Percentiles rank a stretch among this genome's conserved stretches.
Conservation (phyloP, 2,888 invertebrate species). For the Sinohyriopsis cumingii region DNA sequence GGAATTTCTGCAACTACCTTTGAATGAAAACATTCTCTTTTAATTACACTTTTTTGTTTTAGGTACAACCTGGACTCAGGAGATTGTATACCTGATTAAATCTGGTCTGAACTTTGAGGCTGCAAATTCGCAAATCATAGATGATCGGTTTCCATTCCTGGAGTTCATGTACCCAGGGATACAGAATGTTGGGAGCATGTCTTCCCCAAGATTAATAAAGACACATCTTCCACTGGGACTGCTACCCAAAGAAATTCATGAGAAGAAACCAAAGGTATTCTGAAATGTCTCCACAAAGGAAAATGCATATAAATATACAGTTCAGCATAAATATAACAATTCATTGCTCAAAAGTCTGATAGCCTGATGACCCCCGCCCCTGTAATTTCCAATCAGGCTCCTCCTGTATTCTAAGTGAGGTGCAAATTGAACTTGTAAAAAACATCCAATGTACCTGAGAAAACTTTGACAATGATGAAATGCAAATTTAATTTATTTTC, state of each 20-base stretch:
- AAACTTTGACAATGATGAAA: too few relatives aligned
- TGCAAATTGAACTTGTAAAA: too few relatives aligned
- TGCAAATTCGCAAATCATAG: conserved; percentile 75
- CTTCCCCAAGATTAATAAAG: conserved; percentile 63
- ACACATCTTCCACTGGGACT: conserved; percentile 63
- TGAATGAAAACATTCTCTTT: background rate
- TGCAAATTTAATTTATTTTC: too few relatives aligned
- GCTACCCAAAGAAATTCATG: conserved; percentile 66
- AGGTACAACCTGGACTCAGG: conserved; percentile 93
- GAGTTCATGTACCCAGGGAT: conserved; percentile 74
- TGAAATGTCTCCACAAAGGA: too few relatives aligned
- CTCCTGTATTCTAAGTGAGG: too few relatives aligned
- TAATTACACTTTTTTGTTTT: conserved; percentile 9
- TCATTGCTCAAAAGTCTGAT: too few relatives aligned
- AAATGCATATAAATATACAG: too few relatives aligned
- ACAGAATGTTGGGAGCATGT: conserved; percentile 56
- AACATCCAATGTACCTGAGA: too few relatives aligned
- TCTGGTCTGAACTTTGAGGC: conserved; percentile 85
- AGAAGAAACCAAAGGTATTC: conserved; percentile 60
- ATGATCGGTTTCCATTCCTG: conserved; percentile 83
- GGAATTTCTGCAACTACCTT: too few relatives aligned
- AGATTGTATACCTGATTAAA: conserved; percentile 92
- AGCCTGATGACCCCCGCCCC: too few relatives aligned
- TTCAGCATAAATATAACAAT: too few relatives aligned
- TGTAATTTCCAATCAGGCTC: too few relatives aligned